A percentile compares a stretch with the other conserved stretches of the same genome.
These are phyloP conservation scores for Zaprionus bogoriensis DNA, from an alignment of 2,888 invertebrate species.

Conservation along the genomic window DNA sequence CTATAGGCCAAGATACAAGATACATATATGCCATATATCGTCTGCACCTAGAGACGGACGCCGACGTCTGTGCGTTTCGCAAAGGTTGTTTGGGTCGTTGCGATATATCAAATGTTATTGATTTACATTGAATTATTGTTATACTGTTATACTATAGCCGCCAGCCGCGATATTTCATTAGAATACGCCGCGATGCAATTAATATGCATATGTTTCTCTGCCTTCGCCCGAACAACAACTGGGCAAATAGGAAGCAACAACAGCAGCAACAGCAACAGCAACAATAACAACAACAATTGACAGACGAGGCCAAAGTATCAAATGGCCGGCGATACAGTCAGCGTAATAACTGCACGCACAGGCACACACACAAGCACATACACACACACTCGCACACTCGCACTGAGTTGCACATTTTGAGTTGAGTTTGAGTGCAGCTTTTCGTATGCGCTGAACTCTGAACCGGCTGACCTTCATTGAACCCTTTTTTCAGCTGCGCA, in stretches of 20 bases:
- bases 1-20: constrained; percentile 33
- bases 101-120: constrained; percentile 54
- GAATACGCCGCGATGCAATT: constrained; percentile 58
- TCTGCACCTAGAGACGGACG: background rate
- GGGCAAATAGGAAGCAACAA: constrained; percentile 67
- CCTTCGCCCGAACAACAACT: constrained; percentile 61
- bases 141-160: constrained; percentile 10
- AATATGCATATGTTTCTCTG: constrained; percentile 70
- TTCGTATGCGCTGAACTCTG: constrained; percentile 79
- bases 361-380: constrained; percentile 2
- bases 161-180: constrained; percentile 43
- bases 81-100: constrained; percentile 65
- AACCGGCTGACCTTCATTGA: constrained; percentile 82
- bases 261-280: constrained; percentile 34
- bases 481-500: constrained; percentile 64
- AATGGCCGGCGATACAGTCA: constrained; percentile 68
- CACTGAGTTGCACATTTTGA: constrained; percentile 1
- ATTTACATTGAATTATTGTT: constrained; percentile 49
- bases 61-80: constrained; percentile 23
- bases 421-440: constrained; percentile 36
- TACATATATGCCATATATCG: background rate
- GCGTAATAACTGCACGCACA: constrained; percentile 22
- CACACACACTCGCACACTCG: background rate
- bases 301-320: constrained; percentile 79
- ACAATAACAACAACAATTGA: constrained; percentile 45